phyloP scores from a whole-genome alignment of 1,140 invertebrate genomes.

The Pseudomyrmex sp. region DNA sequence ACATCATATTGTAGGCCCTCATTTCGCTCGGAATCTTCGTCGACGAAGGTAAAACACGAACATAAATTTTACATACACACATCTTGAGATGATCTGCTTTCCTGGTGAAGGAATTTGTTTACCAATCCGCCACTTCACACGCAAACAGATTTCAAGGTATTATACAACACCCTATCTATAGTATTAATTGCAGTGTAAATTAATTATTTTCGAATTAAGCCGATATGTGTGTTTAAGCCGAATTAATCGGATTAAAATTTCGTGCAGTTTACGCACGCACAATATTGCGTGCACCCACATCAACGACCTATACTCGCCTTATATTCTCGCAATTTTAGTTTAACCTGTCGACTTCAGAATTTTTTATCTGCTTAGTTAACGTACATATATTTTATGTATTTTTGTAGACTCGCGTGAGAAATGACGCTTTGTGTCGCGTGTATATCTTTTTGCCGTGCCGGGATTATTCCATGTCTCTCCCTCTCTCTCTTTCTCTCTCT shows the following conservation, averaged over 20 bases:
- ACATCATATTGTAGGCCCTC: constrained; percentile 36
- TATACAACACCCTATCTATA: neutral
- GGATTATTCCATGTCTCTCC: constrained; percentile 3
- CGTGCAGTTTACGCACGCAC: too few relatives aligned
- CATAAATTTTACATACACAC: constrained; percentile 12
- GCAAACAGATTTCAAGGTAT: neutral
- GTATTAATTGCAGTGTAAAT: neutral
- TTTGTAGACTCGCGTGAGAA: neutral
- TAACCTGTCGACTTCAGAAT: too few relatives aligned
- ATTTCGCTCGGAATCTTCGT: constrained; percentile 18
- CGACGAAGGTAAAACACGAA: constrained; percentile 38
- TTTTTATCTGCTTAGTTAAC: too few relatives aligned
- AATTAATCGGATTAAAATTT: too few relatives aligned
- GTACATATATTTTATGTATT: too few relatives aligned
- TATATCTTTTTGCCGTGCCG: constrained; percentile 7
- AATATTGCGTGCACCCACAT: too few relatives aligned
- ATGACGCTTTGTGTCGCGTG: neutral
- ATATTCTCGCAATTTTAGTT: too few relatives aligned
- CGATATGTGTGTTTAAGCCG: too few relatives aligned
- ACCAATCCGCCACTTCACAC: neutral
- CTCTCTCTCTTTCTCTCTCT: neutral
- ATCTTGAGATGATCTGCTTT: constrained; percentile 1
- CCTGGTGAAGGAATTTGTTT: neutral
- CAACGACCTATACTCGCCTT: too few relatives aligned
- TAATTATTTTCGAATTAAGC: too few relatives aligned